Conservation (phyloP, 2,888 invertebrate genomes). For the Hydroisotoma schaefferi region DNA sequence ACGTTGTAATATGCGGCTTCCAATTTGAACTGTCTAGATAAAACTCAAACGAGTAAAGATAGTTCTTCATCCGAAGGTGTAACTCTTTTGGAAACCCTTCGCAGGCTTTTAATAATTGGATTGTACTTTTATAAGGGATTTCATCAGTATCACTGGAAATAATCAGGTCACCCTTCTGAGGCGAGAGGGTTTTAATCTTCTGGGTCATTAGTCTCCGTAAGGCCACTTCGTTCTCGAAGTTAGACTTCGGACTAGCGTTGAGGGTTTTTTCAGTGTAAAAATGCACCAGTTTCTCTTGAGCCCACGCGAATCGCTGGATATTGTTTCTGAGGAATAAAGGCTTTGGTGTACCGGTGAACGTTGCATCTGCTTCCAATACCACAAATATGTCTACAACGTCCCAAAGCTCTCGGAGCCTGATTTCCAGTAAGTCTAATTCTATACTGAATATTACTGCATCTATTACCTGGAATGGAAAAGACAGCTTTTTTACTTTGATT, state of each 20-base stretch:
- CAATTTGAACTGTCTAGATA: conserved; percentile 22
- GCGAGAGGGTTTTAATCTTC: conserved; percentile 31
- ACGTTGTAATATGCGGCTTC: conserved; percentile 29
- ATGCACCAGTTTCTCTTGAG: conserved; percentile 36
- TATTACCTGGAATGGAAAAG: conserved; percentile 13
- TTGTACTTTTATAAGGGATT: conserved; percentile 61
- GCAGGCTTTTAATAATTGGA: conserved; percentile 65
- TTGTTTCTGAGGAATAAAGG: conserved; percentile 54
- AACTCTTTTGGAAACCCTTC: conserved; percentile 58
- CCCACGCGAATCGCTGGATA: conserved; percentile 49
- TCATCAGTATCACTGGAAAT: conserved; percentile 59
- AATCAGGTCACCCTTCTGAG: conserved; percentile 52
- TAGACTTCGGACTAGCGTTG: conserved; percentile 35
- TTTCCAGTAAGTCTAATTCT: conserved; percentile 52
- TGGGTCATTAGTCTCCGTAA: conserved; percentile 44
- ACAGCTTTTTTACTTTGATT: too few species aligned
- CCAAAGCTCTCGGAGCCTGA: conserved; percentile 61
- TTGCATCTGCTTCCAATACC: conserved; percentile 53
- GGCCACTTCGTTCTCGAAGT: conserved; percentile 49
- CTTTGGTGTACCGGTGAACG: conserved; percentile 50
- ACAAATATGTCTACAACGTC: conserved; percentile 64
- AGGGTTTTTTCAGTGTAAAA: conserved; percentile 31
- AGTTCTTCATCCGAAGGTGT: conserved; percentile 27
- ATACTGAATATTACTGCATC: conserved; percentile 36
- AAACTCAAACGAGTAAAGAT: conserved; percentile 37